Evolutionary conservation across 2,113 vertebrate species (phyloP).

Genomic region (Apteryx mantelli): DNA sequence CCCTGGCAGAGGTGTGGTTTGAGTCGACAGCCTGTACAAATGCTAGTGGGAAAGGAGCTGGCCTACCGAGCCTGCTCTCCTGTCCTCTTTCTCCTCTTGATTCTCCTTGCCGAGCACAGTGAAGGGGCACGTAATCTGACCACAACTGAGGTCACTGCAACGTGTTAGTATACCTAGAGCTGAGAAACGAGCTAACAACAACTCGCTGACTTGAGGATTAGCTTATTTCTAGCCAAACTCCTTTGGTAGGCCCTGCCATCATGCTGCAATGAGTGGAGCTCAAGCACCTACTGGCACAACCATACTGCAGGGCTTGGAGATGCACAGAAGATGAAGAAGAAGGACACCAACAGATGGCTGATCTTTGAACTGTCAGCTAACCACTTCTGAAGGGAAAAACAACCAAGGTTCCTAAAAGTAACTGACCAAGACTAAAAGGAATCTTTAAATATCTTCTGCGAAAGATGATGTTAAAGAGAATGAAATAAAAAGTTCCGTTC

Average conservation of each 20-base stretch:
- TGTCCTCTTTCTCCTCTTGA: background rate
- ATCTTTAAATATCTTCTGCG: slow-evolving; percentile 43
- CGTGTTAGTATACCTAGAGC: too few species aligned
- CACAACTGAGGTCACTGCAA: accelerated
- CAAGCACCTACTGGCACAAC: background rate
- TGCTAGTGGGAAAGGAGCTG: background rate
- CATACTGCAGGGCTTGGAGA: background rate
- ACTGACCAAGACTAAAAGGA: background rate
- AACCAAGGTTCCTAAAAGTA: background rate
- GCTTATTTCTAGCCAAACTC: too few species aligned
- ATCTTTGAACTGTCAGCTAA: background rate
- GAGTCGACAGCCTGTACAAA: background rate
- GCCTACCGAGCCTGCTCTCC: background rate
- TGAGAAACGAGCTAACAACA: too few species aligned
- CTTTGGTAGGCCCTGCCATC: background rate
- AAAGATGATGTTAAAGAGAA: slow-evolving; percentile 63
- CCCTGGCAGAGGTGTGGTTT: background rate
- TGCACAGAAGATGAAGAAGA: accelerated
- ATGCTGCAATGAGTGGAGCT: background rate
- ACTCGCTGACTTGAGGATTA: too few species aligned
- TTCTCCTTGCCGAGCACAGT: background rate
- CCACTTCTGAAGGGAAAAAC: background rate
- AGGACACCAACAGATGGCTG: background rate
- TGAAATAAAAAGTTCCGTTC: slow-evolving; percentile 59
- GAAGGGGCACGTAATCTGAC: background rate